Percentiles rank a stretch among this genome's conserved stretches.
Evolutionary conservation across 2,113 vertebrate genomes (phyloP).

Genomic region (Stigmatopora argus): DNA sequence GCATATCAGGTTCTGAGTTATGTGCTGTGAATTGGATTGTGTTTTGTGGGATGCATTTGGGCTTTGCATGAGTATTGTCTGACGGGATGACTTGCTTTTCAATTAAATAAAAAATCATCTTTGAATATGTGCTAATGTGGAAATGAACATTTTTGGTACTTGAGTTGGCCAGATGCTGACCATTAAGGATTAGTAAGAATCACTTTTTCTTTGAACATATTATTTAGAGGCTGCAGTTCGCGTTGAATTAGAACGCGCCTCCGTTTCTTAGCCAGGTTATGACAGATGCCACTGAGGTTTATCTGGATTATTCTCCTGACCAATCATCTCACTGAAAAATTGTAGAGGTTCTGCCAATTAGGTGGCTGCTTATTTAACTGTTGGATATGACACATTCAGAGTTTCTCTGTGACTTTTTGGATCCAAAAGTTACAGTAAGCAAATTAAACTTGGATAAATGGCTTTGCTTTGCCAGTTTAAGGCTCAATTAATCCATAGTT

Average conservation of each 20-base stretch:
- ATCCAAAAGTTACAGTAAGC: too few species aligned
- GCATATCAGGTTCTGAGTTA: conserved; percentile 40
- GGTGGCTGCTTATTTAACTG: conserved; percentile 14
- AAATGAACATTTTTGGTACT: conserved; percentile 23
- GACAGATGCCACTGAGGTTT: conserved; percentile 20
- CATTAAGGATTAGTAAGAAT: background rate
- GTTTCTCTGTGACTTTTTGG: too few species aligned
- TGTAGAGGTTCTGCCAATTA: conserved; percentile 30
- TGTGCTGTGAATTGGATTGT: conserved; percentile 26
- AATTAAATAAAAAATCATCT: background rate
- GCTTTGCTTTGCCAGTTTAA: too few species aligned
- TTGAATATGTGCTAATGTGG: conserved; percentile 6
- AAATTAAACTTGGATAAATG: too few species aligned
- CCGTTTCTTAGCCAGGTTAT: background rate
- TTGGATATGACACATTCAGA: background rate
- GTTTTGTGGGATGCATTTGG: conserved; percentile 31
- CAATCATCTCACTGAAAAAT: conserved; percentile 45
- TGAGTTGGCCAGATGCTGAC: background rate
- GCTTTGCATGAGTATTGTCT: conserved; percentile 28
- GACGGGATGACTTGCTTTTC: conserved; percentile 16
- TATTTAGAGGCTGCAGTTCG: background rate
- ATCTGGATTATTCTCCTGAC: conserved; percentile 31
- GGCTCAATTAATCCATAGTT: too few species aligned
- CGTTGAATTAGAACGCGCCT: background rate
- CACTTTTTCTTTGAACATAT: background rate